Evolutionary conservation across 2,888 invertebrate genomes (phyloP).

Genomic region (Calliphora vomitoria): DNA sequence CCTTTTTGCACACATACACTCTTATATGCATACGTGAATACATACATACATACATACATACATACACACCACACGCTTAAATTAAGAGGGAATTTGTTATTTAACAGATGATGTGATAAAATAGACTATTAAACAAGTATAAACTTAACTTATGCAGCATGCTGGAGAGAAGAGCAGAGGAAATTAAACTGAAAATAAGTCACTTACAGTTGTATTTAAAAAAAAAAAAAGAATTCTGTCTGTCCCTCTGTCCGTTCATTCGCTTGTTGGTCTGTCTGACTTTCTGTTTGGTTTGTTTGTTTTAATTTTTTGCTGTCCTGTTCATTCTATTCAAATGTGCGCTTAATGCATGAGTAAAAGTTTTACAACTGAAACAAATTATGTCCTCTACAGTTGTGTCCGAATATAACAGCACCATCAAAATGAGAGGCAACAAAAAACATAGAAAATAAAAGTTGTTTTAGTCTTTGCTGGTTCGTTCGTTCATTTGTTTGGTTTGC

Average conservation of each 20-base stretch:
- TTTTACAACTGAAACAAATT: slow-evolving; percentile 68
- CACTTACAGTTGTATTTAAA: slow-evolving; percentile 49
- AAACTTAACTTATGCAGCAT: background rate
- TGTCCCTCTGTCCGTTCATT: no score
- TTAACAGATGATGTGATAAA: slow-evolving; percentile 63
- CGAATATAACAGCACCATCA: slow-evolving; percentile 25
- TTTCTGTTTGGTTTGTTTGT: background rate
- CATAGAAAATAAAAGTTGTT: slow-evolving; percentile 20
- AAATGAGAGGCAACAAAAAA: background rate
- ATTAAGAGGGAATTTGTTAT: slow-evolving; percentile 52
- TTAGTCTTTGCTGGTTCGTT: background rate
- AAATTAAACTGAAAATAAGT: slow-evolving; percentile 50
- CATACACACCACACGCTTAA: background rate
- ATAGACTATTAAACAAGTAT: slow-evolving; percentile 54
- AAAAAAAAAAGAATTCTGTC: no score
- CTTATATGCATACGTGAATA: background rate
- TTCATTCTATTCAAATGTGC: slow-evolving; percentile 45
- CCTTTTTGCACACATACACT: background rate
- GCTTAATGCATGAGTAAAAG: slow-evolving; percentile 63
- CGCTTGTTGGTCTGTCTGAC: background rate
- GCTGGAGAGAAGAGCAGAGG: background rate
- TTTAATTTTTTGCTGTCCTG: slow-evolving; percentile 15
- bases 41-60: background rate
- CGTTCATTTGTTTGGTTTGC: slow-evolving; percentile 25
- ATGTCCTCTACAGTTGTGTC: slow-evolving; percentile 70